Evolutionary conservation across 1,140 invertebrate genomes (phyloP).

Genomic region (Trichonephila clavipes): DNA sequence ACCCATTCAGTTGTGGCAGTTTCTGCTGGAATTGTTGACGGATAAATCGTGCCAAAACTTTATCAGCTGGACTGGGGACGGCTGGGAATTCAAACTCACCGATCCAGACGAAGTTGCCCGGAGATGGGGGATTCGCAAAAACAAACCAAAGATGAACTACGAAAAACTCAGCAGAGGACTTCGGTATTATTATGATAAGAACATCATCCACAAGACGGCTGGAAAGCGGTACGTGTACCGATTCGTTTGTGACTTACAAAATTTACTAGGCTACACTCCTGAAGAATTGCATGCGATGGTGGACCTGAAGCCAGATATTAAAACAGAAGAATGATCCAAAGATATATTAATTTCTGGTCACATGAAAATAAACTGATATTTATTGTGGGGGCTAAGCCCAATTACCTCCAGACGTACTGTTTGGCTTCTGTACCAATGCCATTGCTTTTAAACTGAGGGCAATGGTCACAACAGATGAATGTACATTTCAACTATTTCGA

Average conservation of each 20-base stretch:
- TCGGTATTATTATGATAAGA: constrained; percentile 99
- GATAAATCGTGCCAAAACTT: constrained; percentile 97
- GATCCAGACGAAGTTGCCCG: constrained; percentile 98
- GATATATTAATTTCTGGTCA: constrained; percentile 29
- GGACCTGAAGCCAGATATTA: constrained; percentile 95
- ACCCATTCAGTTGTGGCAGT: constrained; percentile 98
- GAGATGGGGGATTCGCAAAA: constrained; percentile 97
- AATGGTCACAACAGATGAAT: background rate
- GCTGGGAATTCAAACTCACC: constrained; percentile 99
- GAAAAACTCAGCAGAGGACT: constrained; percentile 97
- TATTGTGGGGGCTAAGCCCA: background rate
- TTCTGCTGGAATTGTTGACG: constrained; percentile 95
- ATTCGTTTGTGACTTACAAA: constrained; percentile 98
- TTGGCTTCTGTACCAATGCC: no score
- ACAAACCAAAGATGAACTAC: constrained; percentile 99
- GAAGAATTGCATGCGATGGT: constrained; percentile 96
- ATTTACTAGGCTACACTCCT: constrained; percentile 92
- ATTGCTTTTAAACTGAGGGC: background rate
- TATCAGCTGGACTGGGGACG: constrained; percentile 98
- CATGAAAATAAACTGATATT: constrained; percentile 22
- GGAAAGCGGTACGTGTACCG: constrained; percentile 99
- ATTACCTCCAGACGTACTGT: no score
- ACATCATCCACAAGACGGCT: constrained; percentile 98
- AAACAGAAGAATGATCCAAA: constrained; percentile 88
- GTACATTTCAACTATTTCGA: constrained; percentile 5